Evolutionary conservation across 2,113 vertebrate species (phyloP).

Genomic region (Patagioenas fasciata): DNA sequence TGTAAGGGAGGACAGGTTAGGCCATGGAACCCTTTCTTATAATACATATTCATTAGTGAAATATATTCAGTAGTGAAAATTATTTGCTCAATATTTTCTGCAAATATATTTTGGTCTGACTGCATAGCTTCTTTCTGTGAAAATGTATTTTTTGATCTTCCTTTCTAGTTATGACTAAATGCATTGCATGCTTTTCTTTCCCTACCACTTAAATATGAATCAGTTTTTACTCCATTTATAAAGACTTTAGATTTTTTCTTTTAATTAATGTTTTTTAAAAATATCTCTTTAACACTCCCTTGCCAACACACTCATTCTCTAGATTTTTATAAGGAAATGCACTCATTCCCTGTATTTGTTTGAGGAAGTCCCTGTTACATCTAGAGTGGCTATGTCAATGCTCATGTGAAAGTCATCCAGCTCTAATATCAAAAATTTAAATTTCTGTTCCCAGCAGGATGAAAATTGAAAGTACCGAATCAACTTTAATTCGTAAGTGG

Average conservation of each 20-base stretch:
- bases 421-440: not conserved
- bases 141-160: not conserved
- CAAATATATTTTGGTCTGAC: not conserved
- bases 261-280: not conserved
- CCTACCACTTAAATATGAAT: not conserved
- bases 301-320: not conserved
- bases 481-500: not conserved
- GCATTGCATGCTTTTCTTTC: not conserved
- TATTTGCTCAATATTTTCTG: not conserved
- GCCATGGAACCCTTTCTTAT: not conserved
- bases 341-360: not conserved
- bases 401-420: not conserved
- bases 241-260: not conserved
- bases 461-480: not conserved
- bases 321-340: not conserved
- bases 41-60: not conserved
- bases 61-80: not conserved
- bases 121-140: not conserved
- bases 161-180: constrained; percentile 14
- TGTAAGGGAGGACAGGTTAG: not conserved
- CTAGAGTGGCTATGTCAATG: not conserved
- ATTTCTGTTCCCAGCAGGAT: not conserved
- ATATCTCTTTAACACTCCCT: not conserved
- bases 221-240: not conserved
- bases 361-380: not conserved